Evolutionary conservation across 2,797 vertebrate genomes (phyloP).

Genomic region (Acanthornis magna): DNA sequence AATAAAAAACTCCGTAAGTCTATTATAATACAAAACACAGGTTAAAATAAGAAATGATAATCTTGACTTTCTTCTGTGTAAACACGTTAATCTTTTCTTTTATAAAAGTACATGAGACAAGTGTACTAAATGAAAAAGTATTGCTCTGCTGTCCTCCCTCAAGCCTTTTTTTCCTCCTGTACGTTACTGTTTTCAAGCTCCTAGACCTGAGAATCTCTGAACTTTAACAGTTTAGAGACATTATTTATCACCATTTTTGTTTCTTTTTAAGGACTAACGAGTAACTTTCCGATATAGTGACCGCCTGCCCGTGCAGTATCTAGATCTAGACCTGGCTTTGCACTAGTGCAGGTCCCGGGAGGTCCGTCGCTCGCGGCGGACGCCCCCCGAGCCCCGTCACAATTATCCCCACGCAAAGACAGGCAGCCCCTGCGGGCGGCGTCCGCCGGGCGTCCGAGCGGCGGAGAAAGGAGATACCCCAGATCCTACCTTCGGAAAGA

Average conservation of each 20-base stretch:
- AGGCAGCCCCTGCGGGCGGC: background rate
- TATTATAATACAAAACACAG: constrained; percentile 91
- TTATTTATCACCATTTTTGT: constrained; percentile 14
- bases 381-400: background rate
- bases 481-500: constrained; percentile 88
- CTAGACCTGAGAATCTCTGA: constrained; percentile 77
- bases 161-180: constrained; percentile 20
- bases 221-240: constrained; percentile 56
- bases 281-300: constrained; percentile 2
- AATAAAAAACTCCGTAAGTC: constrained; percentile 74
- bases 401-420: constrained; percentile 48
- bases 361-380: background rate
- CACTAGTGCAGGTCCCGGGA: constrained; percentile 11
- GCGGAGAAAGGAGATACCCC: constrained; percentile 78
- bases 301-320: background rate
- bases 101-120: constrained; percentile 72
- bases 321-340: constrained; percentile 39
- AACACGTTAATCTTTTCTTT: constrained; percentile 73
- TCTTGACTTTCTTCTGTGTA: constrained; percentile 75
- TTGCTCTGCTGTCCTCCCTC: constrained; percentile 64
- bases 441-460: constrained; percentile 72
- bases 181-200: constrained; percentile 54
- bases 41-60: constrained; percentile 82
- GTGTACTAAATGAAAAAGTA: constrained; percentile 69
- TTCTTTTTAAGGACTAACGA: background rate